These are phyloP conservation scores for Caenorhabditis sp. DNA, from an alignment of 2,888 invertebrate species.

Conservation along the genomic window DNA sequence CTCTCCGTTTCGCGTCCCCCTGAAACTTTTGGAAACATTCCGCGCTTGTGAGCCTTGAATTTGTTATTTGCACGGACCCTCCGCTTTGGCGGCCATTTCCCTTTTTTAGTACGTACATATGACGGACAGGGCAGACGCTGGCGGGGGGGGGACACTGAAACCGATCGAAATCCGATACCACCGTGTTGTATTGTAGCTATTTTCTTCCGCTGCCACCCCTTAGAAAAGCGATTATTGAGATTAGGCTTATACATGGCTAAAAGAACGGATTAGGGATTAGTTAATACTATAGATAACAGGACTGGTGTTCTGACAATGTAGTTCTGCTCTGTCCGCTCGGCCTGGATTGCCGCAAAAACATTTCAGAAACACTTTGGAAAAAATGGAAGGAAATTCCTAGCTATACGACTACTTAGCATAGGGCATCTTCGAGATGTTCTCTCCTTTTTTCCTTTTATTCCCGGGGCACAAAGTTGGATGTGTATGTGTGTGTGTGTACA, in stretches of 20 bases:
- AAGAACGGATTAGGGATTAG: slow-evolving; percentile 45
- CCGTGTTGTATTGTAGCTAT: slow-evolving; percentile 4
- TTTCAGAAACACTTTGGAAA: slow-evolving; percentile 3
- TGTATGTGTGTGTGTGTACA: slow-evolving; percentile 14
- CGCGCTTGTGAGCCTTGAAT: slow-evolving; percentile 31
- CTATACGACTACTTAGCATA: slow-evolving; percentile 37
- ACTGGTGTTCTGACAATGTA: slow-evolving; percentile 21
- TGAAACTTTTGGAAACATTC: slow-evolving; percentile 54
- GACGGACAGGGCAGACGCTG: slow-evolving; percentile 19
- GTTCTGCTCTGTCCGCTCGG: neutral
- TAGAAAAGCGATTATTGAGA: slow-evolving; percentile 8
- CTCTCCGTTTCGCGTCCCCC: slow-evolving; percentile 22
- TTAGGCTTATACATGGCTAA: neutral
- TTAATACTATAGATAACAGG: slow-evolving; percentile 1
- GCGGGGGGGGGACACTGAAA: neutral
- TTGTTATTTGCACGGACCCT: slow-evolving; percentile 23
- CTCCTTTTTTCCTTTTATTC: neutral
- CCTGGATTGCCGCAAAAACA: slow-evolving; percentile 9
- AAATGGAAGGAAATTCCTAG: neutral
- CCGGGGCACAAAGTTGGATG: slow-evolving; percentile 16
- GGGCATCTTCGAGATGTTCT: slow-evolving; percentile 44
- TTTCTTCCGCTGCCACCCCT: neutral
- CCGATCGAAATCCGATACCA: slow-evolving; percentile 28
- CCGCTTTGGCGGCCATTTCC: neutral
- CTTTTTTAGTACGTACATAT: slow-evolving; percentile 25